Base-by-base conservation (phyloP, 1,140 invertebrate species). In the Pteromalus puparum region DNA sequence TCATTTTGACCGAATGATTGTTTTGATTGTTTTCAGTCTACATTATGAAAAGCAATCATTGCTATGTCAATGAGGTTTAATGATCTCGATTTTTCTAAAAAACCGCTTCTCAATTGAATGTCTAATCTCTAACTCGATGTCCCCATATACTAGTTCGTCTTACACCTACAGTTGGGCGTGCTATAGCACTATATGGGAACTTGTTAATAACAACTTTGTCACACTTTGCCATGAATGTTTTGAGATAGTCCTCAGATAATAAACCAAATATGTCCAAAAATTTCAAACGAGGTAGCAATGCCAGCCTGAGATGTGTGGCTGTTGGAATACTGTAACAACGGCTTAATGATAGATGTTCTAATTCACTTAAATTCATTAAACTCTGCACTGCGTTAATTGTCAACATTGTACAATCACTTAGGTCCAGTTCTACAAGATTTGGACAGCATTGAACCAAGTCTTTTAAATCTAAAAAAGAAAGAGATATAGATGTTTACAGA, bases 91-190 rank as follows among this genome's bases (percentile, higher is more conserved):
- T 15, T 61, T 42, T 4, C 28, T 1, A 65, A 38, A 5, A 61
- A 65, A 81, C 68, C 15, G 15, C 21, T 81, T 65, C 53, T 72
- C 12, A 78, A 34, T 42, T 72, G 24, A n/a, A 30, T 30, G 12
- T 81, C 94, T 88, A 97, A 92, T 98, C 97, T 90, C 97, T 94
- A 61, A 97, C 97, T 86, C 96, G 93, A 9, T 97, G 92, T 2
- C 96, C 96, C 97, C 97, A 99, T 89, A 99, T 96, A 38, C 97
- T 98, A 0, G 97, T 98, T 88, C 97, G 94, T 87, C 96, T 93
- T 18, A 96, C 95, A 1, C 97, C 97, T 15, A 98, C 97, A 0
- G 97, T 98, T 0, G 98, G 98, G 48, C 98, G 92, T 1, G 97
- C 97, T 30, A 98, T 95, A 2, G 96, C 96, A 87, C 97, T 97